Base-by-base conservation (phyloP, 2,888 invertebrate genomes). In the Andrena minutula region DNA sequence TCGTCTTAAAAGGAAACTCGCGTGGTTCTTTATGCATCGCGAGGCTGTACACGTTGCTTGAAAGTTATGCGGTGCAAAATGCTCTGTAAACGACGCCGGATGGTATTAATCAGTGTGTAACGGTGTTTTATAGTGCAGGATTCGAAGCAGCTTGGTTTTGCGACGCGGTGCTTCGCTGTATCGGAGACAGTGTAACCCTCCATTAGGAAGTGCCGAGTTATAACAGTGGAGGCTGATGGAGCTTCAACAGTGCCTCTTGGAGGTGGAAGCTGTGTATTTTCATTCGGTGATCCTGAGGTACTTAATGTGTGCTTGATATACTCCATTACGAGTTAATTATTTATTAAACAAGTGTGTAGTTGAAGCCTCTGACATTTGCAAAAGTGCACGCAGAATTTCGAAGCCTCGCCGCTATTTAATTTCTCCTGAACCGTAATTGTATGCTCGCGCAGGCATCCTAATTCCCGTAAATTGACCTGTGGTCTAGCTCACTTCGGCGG, bases 31-130 rank as follows among this genome's bases (percentile, higher is more conserved):
- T 51, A 8, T 51, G 28, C 49, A 26, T 20, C 8, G 56, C 23
- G 23, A 20, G n/a, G n/a, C 51, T 51, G 26, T 81, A 86, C 69
- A 79, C 78, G 68, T 77, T 85, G 83, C 81, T 87, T 79, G 82
- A 75, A 82, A 76, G 77, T 80, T 74, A 60, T 30, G 63, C 41
- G 63, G 23, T 16, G 16, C 4, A 49, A 66, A 30, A n/a, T 16
- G 51, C 32, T n/a, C 10, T 5, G 60, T 30, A 20, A 64, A 58
- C 49, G 5, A 28, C 32, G 6, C 10, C 3, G 28, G 23, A 20
- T 28, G n/a, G 49, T 41, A 41, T 69, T 64, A 68, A 81, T 73
- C 47, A 23, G 8, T 8, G 28, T 10, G n/a, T 26, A 20, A 30
- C 26, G 10, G n/a, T 23, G 23, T n/a, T 16, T 23, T 20, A 12